phyloP scores from a whole-genome alignment of 35 echinoderm and acorn worm genomes.

The Ptychodera flava region DNA sequence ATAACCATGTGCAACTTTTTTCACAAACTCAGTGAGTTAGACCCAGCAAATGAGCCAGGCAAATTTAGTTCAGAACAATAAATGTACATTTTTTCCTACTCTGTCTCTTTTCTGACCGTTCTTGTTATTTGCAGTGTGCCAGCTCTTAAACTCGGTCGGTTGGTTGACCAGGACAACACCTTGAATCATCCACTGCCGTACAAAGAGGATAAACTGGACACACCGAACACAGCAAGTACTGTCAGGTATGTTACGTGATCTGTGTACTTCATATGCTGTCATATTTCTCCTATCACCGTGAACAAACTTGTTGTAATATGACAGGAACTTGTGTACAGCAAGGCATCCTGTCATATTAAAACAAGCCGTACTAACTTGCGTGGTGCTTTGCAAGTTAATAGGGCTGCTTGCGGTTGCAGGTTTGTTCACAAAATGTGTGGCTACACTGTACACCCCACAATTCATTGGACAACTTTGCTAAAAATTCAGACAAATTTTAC shows the following conservation, averaged over 20 bases:
- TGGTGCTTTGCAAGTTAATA: background rate
- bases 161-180: conserved; percentile 60
- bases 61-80: background rate
- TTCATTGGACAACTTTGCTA: too few relatives aligned
- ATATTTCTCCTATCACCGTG: background rate
- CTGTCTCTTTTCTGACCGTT: too few relatives aligned
- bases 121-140: conserved; percentile 82
- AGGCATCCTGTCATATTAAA: background rate
- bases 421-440: too few relatives aligned
- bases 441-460: too few relatives aligned
- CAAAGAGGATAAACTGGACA: conserved; percentile 53
- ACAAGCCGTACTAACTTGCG: too few relatives aligned
- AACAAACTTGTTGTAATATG: background rate
- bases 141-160: conserved; percentile 45
- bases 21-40: background rate
- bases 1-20: too few relatives aligned
- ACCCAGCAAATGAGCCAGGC: background rate
- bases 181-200: conserved; percentile 48
- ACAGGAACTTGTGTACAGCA: background rate
- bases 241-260: conserved; percentile 52
- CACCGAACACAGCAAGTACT: conserved; percentile 92
- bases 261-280: background rate
- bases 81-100: background rate
- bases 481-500: too few relatives aligned
- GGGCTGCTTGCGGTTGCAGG: background rate